phyloP scores from a whole-genome alignment of 2,113 vertebrate species.

The Arizona elegans region DNA sequence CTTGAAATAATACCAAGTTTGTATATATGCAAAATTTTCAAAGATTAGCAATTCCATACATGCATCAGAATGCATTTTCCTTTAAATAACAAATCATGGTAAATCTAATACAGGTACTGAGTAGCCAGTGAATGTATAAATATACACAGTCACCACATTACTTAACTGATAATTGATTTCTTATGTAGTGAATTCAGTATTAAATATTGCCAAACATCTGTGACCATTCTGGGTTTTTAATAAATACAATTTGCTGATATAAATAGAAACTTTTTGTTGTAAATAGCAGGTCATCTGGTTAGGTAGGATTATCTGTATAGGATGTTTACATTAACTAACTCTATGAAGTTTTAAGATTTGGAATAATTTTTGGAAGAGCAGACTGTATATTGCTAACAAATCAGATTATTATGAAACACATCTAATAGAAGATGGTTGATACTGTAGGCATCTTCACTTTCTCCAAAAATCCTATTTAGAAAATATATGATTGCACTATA shows the following conservation, averaged over 20 bases:
- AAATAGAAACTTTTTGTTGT: slow-evolving; percentile 47
- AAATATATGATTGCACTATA: neutral
- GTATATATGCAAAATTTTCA: neutral
- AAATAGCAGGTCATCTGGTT: slow-evolving; percentile 45
- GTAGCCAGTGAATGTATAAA: slow-evolving; percentile 21
- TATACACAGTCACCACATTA: slow-evolving; percentile 33
- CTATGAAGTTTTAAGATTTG: slow-evolving; percentile 13
- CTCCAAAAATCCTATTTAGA: neutral
- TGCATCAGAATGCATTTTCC: slow-evolving; percentile 2
- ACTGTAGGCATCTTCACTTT: neutral
- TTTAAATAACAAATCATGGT: slow-evolving; percentile 31
- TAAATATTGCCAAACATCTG: slow-evolving; percentile 45
- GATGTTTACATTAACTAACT: slow-evolving; percentile 42
- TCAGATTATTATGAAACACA: neutral
- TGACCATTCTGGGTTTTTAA: slow-evolving; percentile 40
- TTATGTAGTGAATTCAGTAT: slow-evolving; percentile 27
- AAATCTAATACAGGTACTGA: slow-evolving; percentile 17
- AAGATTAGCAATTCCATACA: neutral
- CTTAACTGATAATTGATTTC: slow-evolving; percentile 57
- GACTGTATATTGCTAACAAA: neutral
- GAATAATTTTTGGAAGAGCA: slow-evolving; percentile 41
- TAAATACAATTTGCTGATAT: slow-evolving; percentile 39
- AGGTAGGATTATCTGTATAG: neutral
- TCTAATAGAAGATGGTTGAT: neutral
- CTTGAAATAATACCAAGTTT: neutral